Evolutionary conservation across 2,113 vertebrate genomes (phyloP).

Genomic region (Tor tambroides): DNA sequence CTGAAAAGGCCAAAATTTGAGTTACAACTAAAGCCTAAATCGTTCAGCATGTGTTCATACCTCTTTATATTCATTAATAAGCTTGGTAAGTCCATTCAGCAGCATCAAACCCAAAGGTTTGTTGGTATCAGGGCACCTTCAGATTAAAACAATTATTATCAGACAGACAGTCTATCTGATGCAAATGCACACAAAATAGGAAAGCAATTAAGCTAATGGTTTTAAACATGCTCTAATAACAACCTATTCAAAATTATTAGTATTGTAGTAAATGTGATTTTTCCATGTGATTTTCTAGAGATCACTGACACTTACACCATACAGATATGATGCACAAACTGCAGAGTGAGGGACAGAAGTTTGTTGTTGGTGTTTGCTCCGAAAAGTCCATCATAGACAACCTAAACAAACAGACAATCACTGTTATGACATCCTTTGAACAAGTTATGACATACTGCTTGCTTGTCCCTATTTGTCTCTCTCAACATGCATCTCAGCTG

Average conservation of each 20-base stretch:
- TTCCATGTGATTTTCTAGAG: constrained; percentile 12
- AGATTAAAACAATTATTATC: not conserved
- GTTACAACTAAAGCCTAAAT: not conserved
- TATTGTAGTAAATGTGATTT: not conserved
- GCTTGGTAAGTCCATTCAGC: constrained; percentile 97
- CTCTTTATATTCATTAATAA: constrained; percentile 99
- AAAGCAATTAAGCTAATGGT: too few species aligned
- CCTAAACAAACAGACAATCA: constrained; percentile 71
- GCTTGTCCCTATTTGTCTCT: not conserved
- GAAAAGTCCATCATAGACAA: constrained; percentile 97
- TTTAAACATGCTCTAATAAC: not conserved
- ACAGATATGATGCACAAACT: constrained; percentile 99
- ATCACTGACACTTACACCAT: constrained; percentile 83
- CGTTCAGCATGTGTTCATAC: constrained; percentile 70
- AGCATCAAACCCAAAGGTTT: constrained; percentile 98
- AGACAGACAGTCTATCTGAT: too few species aligned
- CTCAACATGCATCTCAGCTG: not conserved
- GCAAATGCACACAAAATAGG: not conserved
- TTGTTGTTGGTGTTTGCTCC: constrained; percentile 96
- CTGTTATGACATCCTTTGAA: not conserved
- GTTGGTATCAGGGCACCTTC: constrained; percentile 94
- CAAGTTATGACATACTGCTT: not conserved
- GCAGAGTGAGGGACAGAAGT: constrained; percentile 89
- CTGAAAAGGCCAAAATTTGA: not conserved
- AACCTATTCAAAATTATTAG: not conserved